Conservation (phyloP, 2,113 vertebrate genomes). For the Eurypyga helias region DNA sequence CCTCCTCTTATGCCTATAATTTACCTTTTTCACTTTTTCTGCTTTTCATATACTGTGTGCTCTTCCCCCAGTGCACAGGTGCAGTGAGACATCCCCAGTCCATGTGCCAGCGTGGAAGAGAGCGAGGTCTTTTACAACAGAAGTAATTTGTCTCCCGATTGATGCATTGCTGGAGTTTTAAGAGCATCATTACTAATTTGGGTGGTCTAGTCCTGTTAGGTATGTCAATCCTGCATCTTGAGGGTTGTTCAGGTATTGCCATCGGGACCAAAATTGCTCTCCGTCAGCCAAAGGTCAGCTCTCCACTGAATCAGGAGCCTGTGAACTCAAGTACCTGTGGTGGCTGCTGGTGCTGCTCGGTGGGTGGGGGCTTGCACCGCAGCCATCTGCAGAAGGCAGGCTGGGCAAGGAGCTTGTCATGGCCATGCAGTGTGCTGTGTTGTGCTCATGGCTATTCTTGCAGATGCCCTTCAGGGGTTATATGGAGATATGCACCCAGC, state of each 20-base stretch:
- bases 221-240: not conserved
- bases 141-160: not conserved
- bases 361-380: not conserved
- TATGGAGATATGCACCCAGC: not conserved
- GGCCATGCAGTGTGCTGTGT: not conserved
- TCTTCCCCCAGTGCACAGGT: not conserved
- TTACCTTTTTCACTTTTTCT: not conserved
- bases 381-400: not conserved
- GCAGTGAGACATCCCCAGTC: not conserved
- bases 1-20: not conserved
- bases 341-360: not conserved
- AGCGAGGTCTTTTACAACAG: not conserved
- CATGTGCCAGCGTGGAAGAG: not conserved
- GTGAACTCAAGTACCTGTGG: accelerated
- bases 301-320: not conserved
- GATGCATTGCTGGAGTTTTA: not conserved
- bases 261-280: not conserved
- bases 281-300: not conserved
- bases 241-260: not conserved
- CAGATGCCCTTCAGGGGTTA: not conserved
- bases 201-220: not conserved
- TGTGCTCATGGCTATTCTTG: not conserved
- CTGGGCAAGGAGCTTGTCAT: not conserved
- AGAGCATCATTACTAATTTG: not conserved
- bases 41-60: not conserved